Evolutionary conservation across 2,888 invertebrate species (phyloP).

Genomic region (Harpagoxenus sublaevis): DNA sequence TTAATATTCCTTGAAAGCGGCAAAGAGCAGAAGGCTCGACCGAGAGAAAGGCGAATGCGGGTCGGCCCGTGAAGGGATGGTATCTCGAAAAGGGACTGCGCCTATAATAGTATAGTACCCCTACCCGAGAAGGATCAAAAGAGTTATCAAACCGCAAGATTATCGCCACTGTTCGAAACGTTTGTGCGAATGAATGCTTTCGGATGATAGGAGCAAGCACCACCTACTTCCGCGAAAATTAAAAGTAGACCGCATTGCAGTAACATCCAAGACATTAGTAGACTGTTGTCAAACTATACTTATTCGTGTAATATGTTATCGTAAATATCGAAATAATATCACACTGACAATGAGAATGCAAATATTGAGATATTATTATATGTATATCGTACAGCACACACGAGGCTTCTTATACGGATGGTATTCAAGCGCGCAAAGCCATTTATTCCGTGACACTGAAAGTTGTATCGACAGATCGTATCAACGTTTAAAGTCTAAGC

Average conservation of each 20-base stretch:
- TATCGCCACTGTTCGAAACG: slow-evolving; percentile 52
- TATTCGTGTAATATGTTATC: background rate
- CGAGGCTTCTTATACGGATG: background rate
- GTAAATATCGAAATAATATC: background rate
- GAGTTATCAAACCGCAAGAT: slow-evolving; percentile 69
- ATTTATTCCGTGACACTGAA: slow-evolving; percentile 7
- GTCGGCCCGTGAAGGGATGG: slow-evolving; percentile 12
- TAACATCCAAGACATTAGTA: background rate
- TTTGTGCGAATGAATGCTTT: slow-evolving; percentile 32
- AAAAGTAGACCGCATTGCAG: background rate
- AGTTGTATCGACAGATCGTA: slow-evolving; percentile 17
- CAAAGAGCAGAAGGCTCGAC: slow-evolving; percentile 52
- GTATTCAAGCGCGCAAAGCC: background rate
- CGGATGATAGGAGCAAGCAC: slow-evolving; percentile 20
- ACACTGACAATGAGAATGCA: background rate
- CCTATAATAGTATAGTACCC: slow-evolving; percentile 2
- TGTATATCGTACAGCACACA: too few relatives aligned
- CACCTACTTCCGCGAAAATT: background rate
- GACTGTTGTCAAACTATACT: background rate
- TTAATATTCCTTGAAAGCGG: slow-evolving; percentile 76
- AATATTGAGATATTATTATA: too few relatives aligned
- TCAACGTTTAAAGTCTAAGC: slow-evolving; percentile 23
- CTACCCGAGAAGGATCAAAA: slow-evolving; percentile 61
- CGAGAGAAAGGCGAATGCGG: slow-evolving; percentile 23
- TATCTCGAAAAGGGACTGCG: slow-evolving; percentile 47